Conservation (phyloP, 37 sponge, comb jelly and placozoan genomes). For the Spongilla lacustris region DNA sequence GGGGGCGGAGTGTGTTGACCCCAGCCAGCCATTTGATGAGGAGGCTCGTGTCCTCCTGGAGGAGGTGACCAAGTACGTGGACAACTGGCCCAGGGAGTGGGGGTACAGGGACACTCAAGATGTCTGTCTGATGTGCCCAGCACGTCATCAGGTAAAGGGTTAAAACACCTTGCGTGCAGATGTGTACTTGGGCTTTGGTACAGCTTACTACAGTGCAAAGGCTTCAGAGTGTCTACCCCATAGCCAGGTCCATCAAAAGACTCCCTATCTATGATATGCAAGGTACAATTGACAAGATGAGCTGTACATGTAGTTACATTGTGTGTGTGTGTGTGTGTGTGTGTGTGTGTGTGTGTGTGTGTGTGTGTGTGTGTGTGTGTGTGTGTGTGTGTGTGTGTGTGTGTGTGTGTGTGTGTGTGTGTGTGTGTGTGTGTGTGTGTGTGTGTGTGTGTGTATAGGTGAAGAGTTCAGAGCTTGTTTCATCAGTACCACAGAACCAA, state of each 20-base stretch:
- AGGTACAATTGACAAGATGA: not conserved
- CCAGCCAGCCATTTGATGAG: not conserved
- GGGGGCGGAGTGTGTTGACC: not conserved
- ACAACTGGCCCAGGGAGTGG: conserved; percentile 58
- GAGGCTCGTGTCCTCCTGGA: conserved; percentile 42
- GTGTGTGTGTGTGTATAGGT: conserved; percentile 8
- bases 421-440: conserved; percentile 9
- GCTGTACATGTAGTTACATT: not conserved
- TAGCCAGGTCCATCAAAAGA: not conserved
- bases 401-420: conserved; percentile 2
- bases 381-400: conserved; percentile 25
- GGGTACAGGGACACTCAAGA: not conserved
- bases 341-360: conserved; percentile 8
- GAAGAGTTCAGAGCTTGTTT: conserved; percentile 66
- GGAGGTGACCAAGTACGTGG: conserved; percentile 15
- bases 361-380: conserved; percentile 11
- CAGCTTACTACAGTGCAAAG: not conserved
- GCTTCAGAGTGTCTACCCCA: not conserved
- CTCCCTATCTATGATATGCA: conserved; percentile 35
- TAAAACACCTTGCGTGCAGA: not conserved
- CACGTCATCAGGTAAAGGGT: conserved; percentile 8
- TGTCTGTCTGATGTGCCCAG: conserved; percentile 34
- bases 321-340: not conserved
- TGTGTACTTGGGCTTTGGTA: not conserved
- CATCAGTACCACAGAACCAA: conserved; percentile 65